phyloP scores from a whole-genome alignment of 2,797 vertebrate genomes.

The Chloroceryle inda region DNA sequence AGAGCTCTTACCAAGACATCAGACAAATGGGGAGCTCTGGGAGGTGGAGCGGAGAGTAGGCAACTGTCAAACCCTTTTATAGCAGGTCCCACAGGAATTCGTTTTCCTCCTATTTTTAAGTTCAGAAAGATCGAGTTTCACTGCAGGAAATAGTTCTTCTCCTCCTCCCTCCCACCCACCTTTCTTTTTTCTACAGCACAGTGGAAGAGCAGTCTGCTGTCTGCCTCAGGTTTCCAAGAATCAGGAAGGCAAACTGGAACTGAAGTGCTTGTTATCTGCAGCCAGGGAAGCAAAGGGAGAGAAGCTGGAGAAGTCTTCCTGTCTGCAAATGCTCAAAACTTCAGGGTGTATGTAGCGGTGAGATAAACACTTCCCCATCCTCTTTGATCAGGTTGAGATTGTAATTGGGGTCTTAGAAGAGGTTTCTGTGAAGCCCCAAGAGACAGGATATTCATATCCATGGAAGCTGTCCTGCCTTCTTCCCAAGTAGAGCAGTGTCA shows the following conservation, averaged over 20 bases:
- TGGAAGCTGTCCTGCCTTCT: neutral
- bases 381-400: neutral
- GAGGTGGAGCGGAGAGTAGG: conserved; percentile 13
- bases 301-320: neutral
- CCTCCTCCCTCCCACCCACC: conserved; percentile 28
- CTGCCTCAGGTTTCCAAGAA: conserved; percentile 44
- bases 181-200: conserved; percentile 18
- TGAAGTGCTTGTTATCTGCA: neutral
- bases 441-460: neutral
- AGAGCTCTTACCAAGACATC: neutral
- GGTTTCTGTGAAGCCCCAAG: neutral
- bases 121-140: conserved; percentile 83
- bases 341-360: neutral
- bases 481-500: neutral
- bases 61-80: conserved; percentile 31
- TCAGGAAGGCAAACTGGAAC: conserved; percentile 10
- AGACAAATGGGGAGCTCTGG: conserved; percentile 20
- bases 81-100: conserved; percentile 74
- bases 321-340: neutral
- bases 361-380: neutral
- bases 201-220: conserved; percentile 8
- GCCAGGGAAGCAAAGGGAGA: neutral
- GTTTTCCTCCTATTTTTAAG: conserved; percentile 81
- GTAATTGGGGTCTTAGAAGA: neutral
- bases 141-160: conserved; percentile 84